Base-by-base conservation (phyloP, 2,888 invertebrate genomes). In the Hanleya hanleyi region DNA sequence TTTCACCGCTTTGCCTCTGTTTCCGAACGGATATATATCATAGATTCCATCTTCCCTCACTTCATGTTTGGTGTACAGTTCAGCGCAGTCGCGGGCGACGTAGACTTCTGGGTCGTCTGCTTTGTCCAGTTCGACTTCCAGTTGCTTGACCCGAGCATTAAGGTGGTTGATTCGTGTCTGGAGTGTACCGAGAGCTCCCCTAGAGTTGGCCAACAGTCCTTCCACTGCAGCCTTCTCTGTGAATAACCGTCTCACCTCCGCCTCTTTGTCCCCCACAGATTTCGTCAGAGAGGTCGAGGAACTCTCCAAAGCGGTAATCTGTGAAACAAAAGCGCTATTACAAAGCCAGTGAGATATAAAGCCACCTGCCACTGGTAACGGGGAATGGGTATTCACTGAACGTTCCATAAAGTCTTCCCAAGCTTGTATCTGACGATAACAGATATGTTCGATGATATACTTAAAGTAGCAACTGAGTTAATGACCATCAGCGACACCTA, bases 71-170 rank as follows among this genome's bases (percentile, higher is more conserved):
- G 22, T 57, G 32, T 57, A 57, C 57, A 57, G 26, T 32, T 57
- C 57, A 9, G 15, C 22, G 29, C 57, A 57, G 57, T 57, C 57
- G 29, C 57, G 57, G 4, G 57, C 57, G 15, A 26, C 29, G 57
- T 57, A 57, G 26, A 57, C 57, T 57, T 57, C 57, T 32, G 57
- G 57, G 57, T 57, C 57, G 57, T 57, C 57, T 57, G 57, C 57
- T 18, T 22, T 32, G 4, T 57, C 57, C 26, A 57, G 9, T 26
- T 57, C 57, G 26, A 2, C 26, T 26, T 57, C 29, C 15, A 57
- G 57, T 29, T 26, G 29, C 4, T 57, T 18, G 18, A 57, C 29
- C 29, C 26, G 22, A 15, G 22, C 12, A 15, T 22, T 57, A 15
- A 57, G 26, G 9, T 15, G 22, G 15, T 18, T 57, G 57, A 29